Conservation (phyloP, 2,797 vertebrate species). For the Erithacus rubecula region DNA sequence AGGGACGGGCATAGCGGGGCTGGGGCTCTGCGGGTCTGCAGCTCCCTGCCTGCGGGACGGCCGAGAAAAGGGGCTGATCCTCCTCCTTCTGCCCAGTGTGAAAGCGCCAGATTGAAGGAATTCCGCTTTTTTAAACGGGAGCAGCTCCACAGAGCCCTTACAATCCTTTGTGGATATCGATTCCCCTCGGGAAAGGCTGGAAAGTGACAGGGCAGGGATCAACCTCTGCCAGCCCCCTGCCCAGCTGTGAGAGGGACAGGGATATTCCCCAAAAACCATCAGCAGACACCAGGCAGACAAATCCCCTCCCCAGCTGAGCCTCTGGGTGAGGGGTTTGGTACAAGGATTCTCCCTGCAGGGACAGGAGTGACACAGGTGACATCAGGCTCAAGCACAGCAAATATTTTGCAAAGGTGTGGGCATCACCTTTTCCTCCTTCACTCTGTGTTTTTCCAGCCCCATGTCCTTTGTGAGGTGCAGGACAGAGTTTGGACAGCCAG, state of each 20-base stretch:
- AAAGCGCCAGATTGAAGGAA: neutral
- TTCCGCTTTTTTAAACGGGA: fast-evolving
- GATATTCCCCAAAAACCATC: neutral
- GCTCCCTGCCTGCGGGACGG: fast-evolving
- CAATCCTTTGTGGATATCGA: neutral
- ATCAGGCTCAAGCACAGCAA: fast-evolving
- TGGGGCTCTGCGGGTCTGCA: fast-evolving
- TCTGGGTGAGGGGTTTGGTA: neutral
- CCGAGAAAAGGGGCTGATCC: fast-evolving
- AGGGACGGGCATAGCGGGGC: fast-evolving
- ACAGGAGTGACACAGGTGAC: neutral
- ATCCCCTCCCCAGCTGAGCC: neutral
- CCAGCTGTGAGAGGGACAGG: neutral
- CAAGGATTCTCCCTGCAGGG: neutral
- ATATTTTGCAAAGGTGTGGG: fast-evolving
- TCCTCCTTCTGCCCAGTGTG: neutral
- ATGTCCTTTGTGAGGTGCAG: neutral
- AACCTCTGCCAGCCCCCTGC: too few relatives aligned
- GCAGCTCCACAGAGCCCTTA: neutral
- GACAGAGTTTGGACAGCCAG: neutral
- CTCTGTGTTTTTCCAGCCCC: neutral
- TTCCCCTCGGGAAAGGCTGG: too few relatives aligned
- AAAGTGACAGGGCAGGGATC: fast-evolving
- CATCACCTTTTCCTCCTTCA: neutral
- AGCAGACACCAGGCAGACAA: neutral